Base-by-base conservation (phyloP, 2,797 vertebrate genomes). In the Eptatretus atami region DNA sequence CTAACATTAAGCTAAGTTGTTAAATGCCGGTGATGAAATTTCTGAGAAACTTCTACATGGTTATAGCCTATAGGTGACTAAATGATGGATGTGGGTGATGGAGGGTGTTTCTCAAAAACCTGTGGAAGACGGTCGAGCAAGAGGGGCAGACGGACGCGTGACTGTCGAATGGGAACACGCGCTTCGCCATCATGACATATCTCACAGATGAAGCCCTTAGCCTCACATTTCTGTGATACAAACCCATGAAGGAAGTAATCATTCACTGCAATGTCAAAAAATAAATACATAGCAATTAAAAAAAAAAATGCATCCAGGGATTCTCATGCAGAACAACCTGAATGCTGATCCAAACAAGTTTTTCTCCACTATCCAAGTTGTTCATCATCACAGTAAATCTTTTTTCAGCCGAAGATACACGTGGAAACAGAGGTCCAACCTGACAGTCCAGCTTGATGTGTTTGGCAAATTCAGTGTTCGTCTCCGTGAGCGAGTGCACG, bases 371-470 rank as follows among this genome's bases (percentile, higher is more conserved):
- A 4, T 44, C 31, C 4, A 44, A 44, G 31, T 44, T 44, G 31
- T 44, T 44, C 31, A 44, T 44, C 6, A 44, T 44, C 31, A 44
- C 31, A 44, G 31, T 4, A 44, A 44, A 44, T 44, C 6, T 5
- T 8, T 44, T 44, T 44, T 44, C 31, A 44, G 31, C 31, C 31
- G 31, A 44, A 44, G 31, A 44, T 44, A 44, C 31, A 44, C 6
- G 31, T 44, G 31, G 31, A 44, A 44, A 44, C 3, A 44, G 31
- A 44, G 31, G 15, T 53, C 78, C 75, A 69, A 87, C 85, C 80
- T 95, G 87, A 1, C 90, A 96, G 76, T 96, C 90, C 70, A 95
- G 77, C 72, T 96, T 95, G 72, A 94, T 96, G 77, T 96, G 90
- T 73, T 96, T 96, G 67, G 90, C 88, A 2, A 94, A 94, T 53